Percentiles rank a stretch among this genome's conserved stretches.
These are phyloP conservation scores for Trichogramma pretiosum DNA, from an alignment of 1,140 invertebrate species.

Conservation along the genomic window DNA sequence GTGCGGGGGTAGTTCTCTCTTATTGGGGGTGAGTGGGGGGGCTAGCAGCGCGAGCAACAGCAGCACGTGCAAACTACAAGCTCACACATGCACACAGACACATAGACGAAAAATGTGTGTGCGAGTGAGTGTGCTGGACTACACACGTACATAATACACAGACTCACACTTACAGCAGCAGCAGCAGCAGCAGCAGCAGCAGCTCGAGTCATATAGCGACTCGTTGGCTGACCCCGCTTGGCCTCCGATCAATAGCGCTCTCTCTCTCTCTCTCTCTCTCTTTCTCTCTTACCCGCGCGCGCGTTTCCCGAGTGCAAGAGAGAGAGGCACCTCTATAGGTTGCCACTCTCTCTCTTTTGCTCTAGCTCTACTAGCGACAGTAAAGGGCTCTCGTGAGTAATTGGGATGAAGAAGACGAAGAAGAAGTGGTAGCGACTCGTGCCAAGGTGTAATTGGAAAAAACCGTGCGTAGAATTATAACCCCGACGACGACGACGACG, in stretches of 20 bases:
- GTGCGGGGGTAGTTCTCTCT: constrained; percentile 10
- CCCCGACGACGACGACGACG: background rate
- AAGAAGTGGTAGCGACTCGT: constrained; percentile 7
- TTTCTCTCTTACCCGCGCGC: background rate
- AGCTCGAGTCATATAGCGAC: too few species aligned
- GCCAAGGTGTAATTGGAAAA: constrained; percentile 17
- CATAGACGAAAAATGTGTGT: too few species aligned
- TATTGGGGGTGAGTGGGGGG: too few species aligned
- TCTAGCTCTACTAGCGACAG: too few species aligned
- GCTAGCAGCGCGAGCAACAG: too few species aligned
- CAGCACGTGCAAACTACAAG: background rate
- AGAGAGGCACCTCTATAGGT: too few species aligned
- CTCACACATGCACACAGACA: constrained; percentile 6
- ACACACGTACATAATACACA: too few species aligned
- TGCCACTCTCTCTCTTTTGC: too few species aligned
- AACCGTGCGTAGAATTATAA: constrained; percentile 6
- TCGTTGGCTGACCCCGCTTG: constrained; percentile 41
- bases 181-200: constrained; percentile 12
- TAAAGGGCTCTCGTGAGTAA: constrained; percentile 11
- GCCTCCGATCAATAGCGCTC: constrained; percentile 43
- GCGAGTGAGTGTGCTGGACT: too few species aligned
- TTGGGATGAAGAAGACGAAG: constrained; percentile 8
- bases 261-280: background rate
- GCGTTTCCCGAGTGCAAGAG: background rate
- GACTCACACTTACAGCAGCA: too few species aligned